phyloP scores from a whole-genome alignment of 64 coral and sea anemone genomes.

The Orbicella faveolata region DNA sequence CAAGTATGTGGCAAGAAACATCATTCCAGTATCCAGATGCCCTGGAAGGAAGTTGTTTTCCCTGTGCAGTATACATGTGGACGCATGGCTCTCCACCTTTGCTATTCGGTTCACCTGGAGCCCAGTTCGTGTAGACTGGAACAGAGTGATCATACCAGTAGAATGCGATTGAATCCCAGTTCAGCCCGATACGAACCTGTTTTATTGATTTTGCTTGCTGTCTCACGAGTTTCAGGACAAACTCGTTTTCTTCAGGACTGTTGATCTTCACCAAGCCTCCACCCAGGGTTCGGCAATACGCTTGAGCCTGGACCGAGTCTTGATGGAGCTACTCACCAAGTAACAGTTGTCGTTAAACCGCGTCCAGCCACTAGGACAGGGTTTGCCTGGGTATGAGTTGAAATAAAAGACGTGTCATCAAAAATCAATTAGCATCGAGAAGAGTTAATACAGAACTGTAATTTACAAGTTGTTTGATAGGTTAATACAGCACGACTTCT shows the following conservation, averaged over 20 bases:
- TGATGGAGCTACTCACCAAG: not conserved
- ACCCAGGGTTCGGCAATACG: not conserved
- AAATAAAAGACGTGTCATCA: too few species aligned
- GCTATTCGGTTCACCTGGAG: not conserved
- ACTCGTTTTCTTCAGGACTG: constrained; percentile 17
- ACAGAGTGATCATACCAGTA: not conserved
- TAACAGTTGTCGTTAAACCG: not conserved
- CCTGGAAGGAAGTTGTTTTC: not conserved
- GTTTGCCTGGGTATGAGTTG: too few species aligned
- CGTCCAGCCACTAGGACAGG: too few species aligned
- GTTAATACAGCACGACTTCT: too few species aligned
- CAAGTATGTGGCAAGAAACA: not conserved
- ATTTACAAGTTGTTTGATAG: too few species aligned
- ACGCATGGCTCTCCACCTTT: not conserved
- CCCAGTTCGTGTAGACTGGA: constrained; percentile 5
- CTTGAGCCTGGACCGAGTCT: too few species aligned
- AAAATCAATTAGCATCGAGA: too few species aligned
- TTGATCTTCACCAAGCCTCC: constrained; percentile 18
- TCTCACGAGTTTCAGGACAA: not conserved
- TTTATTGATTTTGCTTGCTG: not conserved
- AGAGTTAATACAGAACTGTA: too few species aligned
- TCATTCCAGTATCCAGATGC: constrained; percentile 20
- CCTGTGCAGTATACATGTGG: not conserved
- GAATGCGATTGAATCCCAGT: not conserved
- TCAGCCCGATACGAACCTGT: constrained; percentile 13